These are phyloP conservation scores for Hyperopisus bebe DNA, from an alignment of 2,113 vertebrate genomes.

Conservation along the genomic window DNA sequence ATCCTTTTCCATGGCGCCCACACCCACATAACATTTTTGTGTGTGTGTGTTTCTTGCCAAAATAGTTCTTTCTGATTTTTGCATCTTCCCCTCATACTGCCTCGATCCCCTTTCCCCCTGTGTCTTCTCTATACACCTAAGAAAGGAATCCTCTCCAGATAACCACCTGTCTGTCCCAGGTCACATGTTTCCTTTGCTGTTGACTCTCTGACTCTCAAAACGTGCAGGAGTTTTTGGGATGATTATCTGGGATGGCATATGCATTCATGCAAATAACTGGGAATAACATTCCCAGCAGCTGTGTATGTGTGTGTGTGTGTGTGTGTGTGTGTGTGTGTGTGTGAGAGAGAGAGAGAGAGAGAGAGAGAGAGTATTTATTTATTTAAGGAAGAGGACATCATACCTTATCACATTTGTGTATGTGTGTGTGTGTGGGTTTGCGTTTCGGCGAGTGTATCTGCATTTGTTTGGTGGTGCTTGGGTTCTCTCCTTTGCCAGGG, in stretches of 20 bases:
- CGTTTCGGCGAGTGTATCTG: neutral
- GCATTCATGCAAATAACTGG: neutral
- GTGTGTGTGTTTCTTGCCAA: neutral
- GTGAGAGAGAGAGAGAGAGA: neutral
- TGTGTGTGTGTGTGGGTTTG: neutral
- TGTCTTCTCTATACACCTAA: neutral
- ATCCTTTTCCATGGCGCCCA: neutral
- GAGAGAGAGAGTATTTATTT: neutral
- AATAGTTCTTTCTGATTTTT: neutral
- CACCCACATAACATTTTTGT: neutral
- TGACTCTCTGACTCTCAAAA: neutral
- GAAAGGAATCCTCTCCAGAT: neutral
- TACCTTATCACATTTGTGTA: constrained; percentile 14
- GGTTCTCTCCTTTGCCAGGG: constrained; percentile 41
- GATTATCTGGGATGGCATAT: neutral
- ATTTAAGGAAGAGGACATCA: neutral
- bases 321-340: neutral
- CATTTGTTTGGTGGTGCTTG: constrained; percentile 10
- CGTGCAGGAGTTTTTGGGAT: neutral
- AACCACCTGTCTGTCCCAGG: neutral
- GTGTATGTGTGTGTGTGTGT: neutral
- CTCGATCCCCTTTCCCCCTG: neutral
- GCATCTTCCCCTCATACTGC: neutral
- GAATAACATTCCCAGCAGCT: neutral
- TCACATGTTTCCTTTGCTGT: neutral